Evolutionary conservation across 2,113 vertebrate genomes (phyloP), one percentile per base, ranked within the genome.

Genomic region (Conger conger): DNA sequence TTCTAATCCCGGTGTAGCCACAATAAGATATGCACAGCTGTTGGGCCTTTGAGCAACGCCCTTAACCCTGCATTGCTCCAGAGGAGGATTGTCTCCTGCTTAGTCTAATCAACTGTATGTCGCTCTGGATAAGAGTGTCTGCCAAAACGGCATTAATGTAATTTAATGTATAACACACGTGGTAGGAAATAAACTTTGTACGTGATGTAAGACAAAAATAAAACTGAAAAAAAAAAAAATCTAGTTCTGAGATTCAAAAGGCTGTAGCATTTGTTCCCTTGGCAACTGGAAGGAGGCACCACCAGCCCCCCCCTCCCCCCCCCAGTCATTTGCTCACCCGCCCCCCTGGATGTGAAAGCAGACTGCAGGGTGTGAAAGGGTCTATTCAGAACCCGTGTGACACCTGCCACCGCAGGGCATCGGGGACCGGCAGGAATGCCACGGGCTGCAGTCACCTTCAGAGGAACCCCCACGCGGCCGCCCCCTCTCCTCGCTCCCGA

Each of bases 361-460:
- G 68, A 68, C 82, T 81, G 27, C 35, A 8, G 9, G 20, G 27
- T 79, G 80, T 84, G 86, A 89, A 88, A 84, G 84, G 81, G 85
- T 76, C 83, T 78, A 88, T 90, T 90, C 81, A 86, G 81, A 33
- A 42, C 18, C 78, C 9, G 27, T 33, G 78, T 27, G 37, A 27
- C 17, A 38, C 18, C 38, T 38, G 37, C 18, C 20, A 40, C 20
- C 38, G 18, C 37, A 20, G 77, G 16, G 76, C 30, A 27, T 38
- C 33, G 3, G 38, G 78, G 23, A 17, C 40, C 6, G 38, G 54
- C 42, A 15, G 37, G 53, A 86, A 38, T 77, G 80, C 50, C 20
- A 16, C 82, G 60, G 81, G 78, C 83, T 87, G 84, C 86, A 83
- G 87, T 85, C 87, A 85, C 77, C 68, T 27, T 30, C 78, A 89